phyloP scores from a whole-genome alignment of 2,113 vertebrate genomes.

The Salminus brasiliensis region DNA sequence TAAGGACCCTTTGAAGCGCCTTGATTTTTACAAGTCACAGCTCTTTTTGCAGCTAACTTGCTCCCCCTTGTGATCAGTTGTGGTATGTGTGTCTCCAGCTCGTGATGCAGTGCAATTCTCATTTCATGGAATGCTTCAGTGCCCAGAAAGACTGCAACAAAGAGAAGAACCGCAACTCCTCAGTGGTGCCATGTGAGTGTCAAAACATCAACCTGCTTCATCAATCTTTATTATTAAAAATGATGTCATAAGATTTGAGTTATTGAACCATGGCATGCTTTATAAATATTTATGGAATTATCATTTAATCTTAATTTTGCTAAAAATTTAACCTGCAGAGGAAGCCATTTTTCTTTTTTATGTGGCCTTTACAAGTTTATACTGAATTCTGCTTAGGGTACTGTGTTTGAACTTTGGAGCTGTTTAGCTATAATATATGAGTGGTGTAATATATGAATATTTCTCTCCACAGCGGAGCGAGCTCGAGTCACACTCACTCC shows the following conservation, averaged over 20 bases:
- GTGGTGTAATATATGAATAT: constrained; percentile 10
- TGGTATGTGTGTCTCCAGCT: constrained; percentile 41
- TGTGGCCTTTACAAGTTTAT: not conserved
- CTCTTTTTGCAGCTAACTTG: constrained; percentile 21
- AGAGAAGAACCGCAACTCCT: constrained; percentile 99
- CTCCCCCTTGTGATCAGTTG: constrained; percentile 44
- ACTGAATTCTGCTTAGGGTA: not conserved
- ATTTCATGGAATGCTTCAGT: constrained; percentile 93
- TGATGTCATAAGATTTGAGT: not conserved
- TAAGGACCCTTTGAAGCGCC: too few relatives aligned
- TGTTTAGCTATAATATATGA: too few relatives aligned
- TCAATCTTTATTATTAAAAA: not conserved
- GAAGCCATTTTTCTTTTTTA: not conserved
- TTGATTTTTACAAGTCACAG: too few relatives aligned
- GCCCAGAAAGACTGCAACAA: constrained; percentile 99
- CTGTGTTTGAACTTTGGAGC: not conserved
- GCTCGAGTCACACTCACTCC: constrained; percentile 94
- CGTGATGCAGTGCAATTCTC: constrained; percentile 91
- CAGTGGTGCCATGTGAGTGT: constrained; percentile 94
- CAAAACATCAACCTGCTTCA: not conserved
- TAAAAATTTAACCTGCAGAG: not conserved
- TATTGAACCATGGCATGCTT: not conserved
- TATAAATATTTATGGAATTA: not conserved
- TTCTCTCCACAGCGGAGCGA: constrained; percentile 84
- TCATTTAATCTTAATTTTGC: not conserved